Percentiles rank a stretch among this genome's conserved stretches.
Evolutionary conservation across 1,140 invertebrate genomes (phyloP).

Genomic region (Periplaneta americana): DNA sequence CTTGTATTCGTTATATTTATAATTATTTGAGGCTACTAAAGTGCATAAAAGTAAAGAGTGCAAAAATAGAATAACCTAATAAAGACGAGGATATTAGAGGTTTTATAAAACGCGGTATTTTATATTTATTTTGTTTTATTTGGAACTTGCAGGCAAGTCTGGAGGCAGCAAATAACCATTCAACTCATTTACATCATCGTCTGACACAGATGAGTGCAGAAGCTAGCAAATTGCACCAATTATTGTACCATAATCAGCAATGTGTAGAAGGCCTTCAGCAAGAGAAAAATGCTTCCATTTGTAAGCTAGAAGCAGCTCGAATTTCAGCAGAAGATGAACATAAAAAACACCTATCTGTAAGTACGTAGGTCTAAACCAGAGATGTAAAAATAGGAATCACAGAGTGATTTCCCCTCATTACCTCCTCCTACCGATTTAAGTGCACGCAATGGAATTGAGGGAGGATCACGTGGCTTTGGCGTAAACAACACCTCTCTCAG

Average conservation of each 20-base stretch:
- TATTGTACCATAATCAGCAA: constrained; percentile 45
- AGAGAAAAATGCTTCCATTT: constrained; percentile 32
- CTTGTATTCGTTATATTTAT: too few relatives aligned
- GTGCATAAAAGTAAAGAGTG: too few relatives aligned
- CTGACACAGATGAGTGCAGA: constrained; percentile 42
- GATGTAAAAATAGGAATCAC: too few relatives aligned
- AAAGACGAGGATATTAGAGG: too few relatives aligned
- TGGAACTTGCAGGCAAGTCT: constrained; percentile 32
- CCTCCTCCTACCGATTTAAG: too few relatives aligned
- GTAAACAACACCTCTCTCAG: too few relatives aligned
- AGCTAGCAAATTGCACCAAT: constrained; percentile 41
- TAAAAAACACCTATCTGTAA: background rate
- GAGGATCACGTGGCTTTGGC: too few relatives aligned
- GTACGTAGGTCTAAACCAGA: too few relatives aligned
- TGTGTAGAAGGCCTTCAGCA: constrained; percentile 37
- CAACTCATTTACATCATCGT: constrained; percentile 43
- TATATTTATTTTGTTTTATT: background rate
- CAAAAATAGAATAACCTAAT: too few relatives aligned
- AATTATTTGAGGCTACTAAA: too few relatives aligned
- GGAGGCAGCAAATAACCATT: constrained; percentile 44
- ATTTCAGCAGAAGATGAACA: constrained; percentile 25
- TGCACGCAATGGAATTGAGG: too few relatives aligned
- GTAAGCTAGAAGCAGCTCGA: constrained; percentile 28
- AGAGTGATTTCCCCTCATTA: too few relatives aligned
- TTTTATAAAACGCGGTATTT: background rate